Conservation (phyloP, 2,113 vertebrate genomes). For the Pseudorectes ferrugineus region DNA sequence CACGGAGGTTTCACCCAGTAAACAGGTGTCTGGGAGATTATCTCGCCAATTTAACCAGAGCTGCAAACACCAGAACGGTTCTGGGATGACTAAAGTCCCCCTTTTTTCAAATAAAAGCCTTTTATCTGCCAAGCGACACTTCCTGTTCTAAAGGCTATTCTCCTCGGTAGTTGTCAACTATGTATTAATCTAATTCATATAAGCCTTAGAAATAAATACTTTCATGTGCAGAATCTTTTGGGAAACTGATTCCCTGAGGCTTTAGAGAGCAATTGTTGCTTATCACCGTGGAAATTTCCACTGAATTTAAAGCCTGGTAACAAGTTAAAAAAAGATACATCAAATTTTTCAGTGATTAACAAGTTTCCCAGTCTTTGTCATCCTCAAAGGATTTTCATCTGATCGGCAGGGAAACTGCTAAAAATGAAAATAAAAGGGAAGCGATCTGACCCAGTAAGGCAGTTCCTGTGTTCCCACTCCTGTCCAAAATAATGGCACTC, state of each 20-base stretch:
- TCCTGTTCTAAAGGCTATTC: conserved; percentile 14
- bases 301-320: conserved; percentile 29
- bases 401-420: not conserved
- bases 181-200: conserved; percentile 47
- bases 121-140: conserved; percentile 33
- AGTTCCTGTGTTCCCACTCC: not conserved
- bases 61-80: not conserved
- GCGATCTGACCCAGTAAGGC: not conserved
- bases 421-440: conserved; percentile 25
- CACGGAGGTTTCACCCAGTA: not conserved
- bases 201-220: conserved; percentile 43
- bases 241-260: conserved; percentile 33
- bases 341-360: not conserved
- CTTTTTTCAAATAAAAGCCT: conserved; percentile 12
- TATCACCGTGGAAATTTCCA: conserved; percentile 17
- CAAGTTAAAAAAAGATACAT: not conserved
- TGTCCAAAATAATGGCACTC: not conserved
- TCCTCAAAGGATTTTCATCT: not conserved
- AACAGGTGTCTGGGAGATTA: conserved; percentile 59
- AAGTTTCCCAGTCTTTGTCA: not conserved
- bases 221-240: conserved; percentile 29
- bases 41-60: conserved; percentile 28
- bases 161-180: not conserved
- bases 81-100: not conserved
- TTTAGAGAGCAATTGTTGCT: conserved; percentile 25